These are phyloP conservation scores for Saxidomus purpurata DNA, from an alignment of 1,140 invertebrate species.

Conservation along the genomic window DNA sequence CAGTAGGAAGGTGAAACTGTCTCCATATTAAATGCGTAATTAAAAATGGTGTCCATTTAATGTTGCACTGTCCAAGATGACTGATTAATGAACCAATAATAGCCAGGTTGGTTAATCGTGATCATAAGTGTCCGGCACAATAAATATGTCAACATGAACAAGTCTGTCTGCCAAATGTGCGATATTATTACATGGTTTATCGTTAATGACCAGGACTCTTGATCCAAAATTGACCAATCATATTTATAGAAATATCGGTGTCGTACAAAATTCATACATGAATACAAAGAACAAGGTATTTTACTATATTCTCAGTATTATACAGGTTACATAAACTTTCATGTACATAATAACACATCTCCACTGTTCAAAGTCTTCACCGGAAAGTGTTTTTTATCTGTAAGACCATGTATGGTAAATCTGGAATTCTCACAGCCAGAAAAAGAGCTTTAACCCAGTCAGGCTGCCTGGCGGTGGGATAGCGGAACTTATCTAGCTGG, in stretches of 20 bases:
- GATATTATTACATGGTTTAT: slow-evolving; percentile 5
- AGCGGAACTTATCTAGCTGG: too few relatives aligned
- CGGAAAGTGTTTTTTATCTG: too few relatives aligned
- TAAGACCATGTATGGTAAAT: too few relatives aligned
- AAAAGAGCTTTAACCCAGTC: too few relatives aligned
- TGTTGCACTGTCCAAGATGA: not conserved
- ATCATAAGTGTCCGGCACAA: not conserved
- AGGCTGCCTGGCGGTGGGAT: too few relatives aligned
- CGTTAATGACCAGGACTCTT: not conserved
- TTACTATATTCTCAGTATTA: too few relatives aligned
- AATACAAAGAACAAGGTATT: too few relatives aligned
- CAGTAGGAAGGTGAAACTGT: not conserved
- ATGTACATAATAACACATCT: too few relatives aligned
- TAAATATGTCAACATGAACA: slow-evolving; percentile 18
- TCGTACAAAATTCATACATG: too few relatives aligned
- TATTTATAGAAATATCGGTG: not conserved
- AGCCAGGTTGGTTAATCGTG: not conserved
- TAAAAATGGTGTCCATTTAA: not conserved
- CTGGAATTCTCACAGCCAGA: too few relatives aligned
- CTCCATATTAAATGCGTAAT: not conserved
- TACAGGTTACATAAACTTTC: too few relatives aligned
- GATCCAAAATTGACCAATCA: not conserved
- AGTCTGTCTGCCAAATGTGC: not conserved
- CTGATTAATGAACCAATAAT: not conserved
- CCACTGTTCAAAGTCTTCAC: too few relatives aligned